Evolutionary conservation across 2,888 invertebrate genomes (phyloP).

Genomic region (Bruchidius siliquastri): DNA sequence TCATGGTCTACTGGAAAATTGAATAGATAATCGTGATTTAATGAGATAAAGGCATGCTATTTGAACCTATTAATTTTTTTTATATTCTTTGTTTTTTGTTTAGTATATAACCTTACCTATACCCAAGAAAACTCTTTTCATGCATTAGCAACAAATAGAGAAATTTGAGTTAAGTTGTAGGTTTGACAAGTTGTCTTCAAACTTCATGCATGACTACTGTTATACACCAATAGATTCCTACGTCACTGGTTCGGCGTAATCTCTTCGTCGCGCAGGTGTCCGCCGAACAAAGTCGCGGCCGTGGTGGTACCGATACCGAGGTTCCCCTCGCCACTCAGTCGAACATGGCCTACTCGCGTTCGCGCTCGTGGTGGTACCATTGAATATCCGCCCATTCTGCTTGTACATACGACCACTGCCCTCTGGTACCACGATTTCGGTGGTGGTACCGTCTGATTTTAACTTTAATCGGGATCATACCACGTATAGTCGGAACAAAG

Average conservation of each 20-base stretch:
- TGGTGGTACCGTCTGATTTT: background rate
- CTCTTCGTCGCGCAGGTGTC: background rate
- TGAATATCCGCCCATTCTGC: background rate
- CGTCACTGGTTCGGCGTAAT: background rate
- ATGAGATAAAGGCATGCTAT: too few relatives aligned
- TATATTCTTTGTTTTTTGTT: too few relatives aligned
- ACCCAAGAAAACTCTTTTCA: too few relatives aligned
- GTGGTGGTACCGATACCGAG: background rate
- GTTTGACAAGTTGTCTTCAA: too few relatives aligned
- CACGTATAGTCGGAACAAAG: background rate
- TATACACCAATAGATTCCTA: too few relatives aligned
- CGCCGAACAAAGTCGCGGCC: background rate
- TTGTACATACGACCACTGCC: background rate
- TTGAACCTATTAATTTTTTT: too few relatives aligned
- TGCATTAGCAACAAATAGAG: too few relatives aligned
- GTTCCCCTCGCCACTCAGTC: background rate
- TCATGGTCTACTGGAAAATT: too few relatives aligned
- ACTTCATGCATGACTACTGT: too few relatives aligned
- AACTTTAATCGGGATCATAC: background rate
- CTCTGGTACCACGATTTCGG: background rate
- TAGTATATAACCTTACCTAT: too few relatives aligned
- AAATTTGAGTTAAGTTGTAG: too few relatives aligned
- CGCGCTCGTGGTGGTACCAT: background rate
- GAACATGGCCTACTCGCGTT: background rate
- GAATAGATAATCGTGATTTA: too few relatives aligned